phyloP scores from a whole-genome alignment of 2,888 invertebrate genomes.

The Ophraella communa region DNA sequence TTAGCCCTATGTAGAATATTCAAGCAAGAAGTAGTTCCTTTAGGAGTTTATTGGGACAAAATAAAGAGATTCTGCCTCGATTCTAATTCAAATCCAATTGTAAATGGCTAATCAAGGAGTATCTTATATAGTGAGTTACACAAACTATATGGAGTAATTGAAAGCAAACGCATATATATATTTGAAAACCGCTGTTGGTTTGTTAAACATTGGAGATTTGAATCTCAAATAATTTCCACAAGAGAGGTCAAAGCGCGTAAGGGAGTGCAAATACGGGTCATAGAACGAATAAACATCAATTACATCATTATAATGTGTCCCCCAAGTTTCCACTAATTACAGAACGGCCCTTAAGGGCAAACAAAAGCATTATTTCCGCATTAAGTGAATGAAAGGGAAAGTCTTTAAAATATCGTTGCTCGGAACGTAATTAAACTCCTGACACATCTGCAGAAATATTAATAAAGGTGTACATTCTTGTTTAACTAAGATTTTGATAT shows the following conservation, averaged over 20 bases:
- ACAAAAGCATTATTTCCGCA: constrained; percentile 29
- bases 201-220: constrained; percentile 20
- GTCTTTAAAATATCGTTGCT: constrained; percentile 14
- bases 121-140: no score
- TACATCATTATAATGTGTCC: constrained; percentile 29
- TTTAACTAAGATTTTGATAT: neutral
- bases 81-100: no score
- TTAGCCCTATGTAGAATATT: no score
- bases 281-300: constrained; percentile 32
- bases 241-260: constrained; percentile 29
- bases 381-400: constrained; percentile 20
- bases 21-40: no score
- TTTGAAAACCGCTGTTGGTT: neutral
- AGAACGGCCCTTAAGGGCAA: constrained; percentile 26
- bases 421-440: neutral
- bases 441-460: neutral
- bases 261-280: constrained; percentile 30
- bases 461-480: constrained; percentile 1
- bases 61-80: no score
- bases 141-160: no score
- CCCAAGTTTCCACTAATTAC: constrained; percentile 28
- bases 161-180: no score
- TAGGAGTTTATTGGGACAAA: no score
- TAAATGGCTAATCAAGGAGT: no score
- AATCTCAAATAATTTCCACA: constrained; percentile 22